Evolutionary conservation across 2,888 invertebrate species (phyloP), one percentile per base, ranked within the genome.

Genomic region (Sarcophaga variegata): DNA sequence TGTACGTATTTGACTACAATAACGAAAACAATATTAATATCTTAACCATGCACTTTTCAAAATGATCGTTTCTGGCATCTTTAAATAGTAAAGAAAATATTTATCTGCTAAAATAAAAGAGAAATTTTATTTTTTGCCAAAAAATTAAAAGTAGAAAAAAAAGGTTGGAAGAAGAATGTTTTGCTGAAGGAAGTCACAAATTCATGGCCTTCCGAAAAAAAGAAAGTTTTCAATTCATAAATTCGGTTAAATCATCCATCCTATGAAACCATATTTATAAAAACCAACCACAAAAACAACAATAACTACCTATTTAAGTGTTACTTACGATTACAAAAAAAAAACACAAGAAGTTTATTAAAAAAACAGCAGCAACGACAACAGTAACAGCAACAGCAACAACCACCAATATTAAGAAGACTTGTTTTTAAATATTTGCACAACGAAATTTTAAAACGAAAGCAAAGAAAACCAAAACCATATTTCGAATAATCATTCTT

Each of bases 401-500:
- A 27, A 74, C 71, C 69, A 71, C 66, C 71, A 75, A 60, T 64
- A 60, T 64, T 64, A 77, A 69, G 60, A 72, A 77, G 81, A 87
- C 83, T 83, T 71, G 83, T 54, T 74, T 81, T 82, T 37, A 37
- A 37, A 37, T 37, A 10, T 37, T 27, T 60, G 70, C 67, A 27
- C 63, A 74, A 37, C 71, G n/a, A 64, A 54, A 14, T 62, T 54
- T 54, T 14, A 54, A 54, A 54, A 14, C 54, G 17, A 54, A 54
- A 54, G 54, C 12, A 75, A 59, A 74, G 17, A 83, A 60, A 84
- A 81, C 54, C n/a, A 79, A 60, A 84, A 81, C 54, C n/a, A 79
- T 69, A 74, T 83, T 86, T 81, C 25, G 81, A 81, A 76, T 69
- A 77, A 84, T 84, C 84, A 25, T 87, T 85, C 78, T 82, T 85